These are phyloP conservation scores for Notiomystis cincta DNA, from an alignment of 2,113 vertebrate genomes.

Conservation along the genomic window DNA sequence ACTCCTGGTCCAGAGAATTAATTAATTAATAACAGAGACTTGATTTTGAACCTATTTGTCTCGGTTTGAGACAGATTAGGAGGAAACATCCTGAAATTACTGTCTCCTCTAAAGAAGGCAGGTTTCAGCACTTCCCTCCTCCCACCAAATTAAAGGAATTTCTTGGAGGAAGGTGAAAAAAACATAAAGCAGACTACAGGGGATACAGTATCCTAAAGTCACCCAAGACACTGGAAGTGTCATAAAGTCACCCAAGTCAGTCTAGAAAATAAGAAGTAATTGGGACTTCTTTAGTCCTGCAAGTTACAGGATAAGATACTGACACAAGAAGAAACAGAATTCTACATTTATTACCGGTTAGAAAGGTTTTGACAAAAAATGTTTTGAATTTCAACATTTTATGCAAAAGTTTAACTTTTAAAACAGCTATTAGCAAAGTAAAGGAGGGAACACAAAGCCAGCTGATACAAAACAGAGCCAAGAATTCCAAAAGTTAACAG, in stretches of 20 bases:
- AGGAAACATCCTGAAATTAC: no score
- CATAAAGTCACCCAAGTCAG: no score
- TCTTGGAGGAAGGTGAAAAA: no score
- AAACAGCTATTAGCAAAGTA: neutral
- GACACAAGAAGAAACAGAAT: accelerated
- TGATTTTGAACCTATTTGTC: neutral
- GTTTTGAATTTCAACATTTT: neutral
- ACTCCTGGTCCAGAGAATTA: neutral
- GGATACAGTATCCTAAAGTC: no score
- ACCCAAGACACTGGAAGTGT: no score
- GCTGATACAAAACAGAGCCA: no score
- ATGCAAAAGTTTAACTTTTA: neutral
- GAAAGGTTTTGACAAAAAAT: neutral
- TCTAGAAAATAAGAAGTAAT: neutral
- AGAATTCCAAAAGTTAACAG: neutral
- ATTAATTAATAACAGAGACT: neutral
- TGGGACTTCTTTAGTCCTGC: neutral
- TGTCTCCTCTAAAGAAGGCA: no score
- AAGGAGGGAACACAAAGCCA: neutral
- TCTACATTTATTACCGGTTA: neutral
- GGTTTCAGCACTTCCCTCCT: no score
- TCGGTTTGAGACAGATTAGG: no score
- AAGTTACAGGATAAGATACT: neutral
- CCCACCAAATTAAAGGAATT: no score
- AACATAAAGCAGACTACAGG: no score